Base-by-base conservation (phyloP, 1,140 invertebrate genomes). In the Acyrthosiphon pisum region DNA sequence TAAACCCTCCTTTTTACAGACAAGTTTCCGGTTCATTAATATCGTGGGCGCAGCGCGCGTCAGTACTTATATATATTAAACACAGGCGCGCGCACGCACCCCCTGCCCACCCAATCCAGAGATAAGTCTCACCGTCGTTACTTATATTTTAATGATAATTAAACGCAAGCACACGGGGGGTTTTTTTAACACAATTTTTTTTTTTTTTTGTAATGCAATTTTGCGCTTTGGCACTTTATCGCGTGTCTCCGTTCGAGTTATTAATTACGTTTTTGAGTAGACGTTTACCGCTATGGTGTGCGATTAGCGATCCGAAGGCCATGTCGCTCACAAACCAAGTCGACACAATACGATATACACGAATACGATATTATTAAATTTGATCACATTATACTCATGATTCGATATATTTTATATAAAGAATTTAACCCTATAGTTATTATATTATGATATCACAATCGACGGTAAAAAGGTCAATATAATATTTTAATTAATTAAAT, bases 71-170 rank as follows among this genome's bases (percentile, higher is more conserved):
- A 76, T 76, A 76, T 76, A 76, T 76, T 76, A 76, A 76, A 76
- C 14, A 18, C 14, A n/a, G 14, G 30, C 30, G 14, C 1, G 14
- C 14, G 14, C 14, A n/a, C 37, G 37, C 41, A 41, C 41, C 60
- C n/a, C 4, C 30, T 18, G 4, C 60, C 60, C 30, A 6, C 4
- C 26, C 14, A 3, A 18, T 76, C 30, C 30, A 76, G 60, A 76
- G 60, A 76, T 76, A 76, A 76, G 60, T n/a, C 30, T 76, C 14
- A 30, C 3, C n/a, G 60, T 76, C n/a, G 60, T 76, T 76, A 76
- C 60, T 76, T 83, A 37, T 23, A 83, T 83, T 83, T 83, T 83
- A 83, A 83, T 83, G 22, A 83, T 83, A 83, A 83, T 83, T 83
- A 83, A 83, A 83, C 76, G 35, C n/a, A 83, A 83, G 23, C 35